Conservation (phyloP, 37 sponge, comb jelly and placozoan species). For the Chondrosia reniformis region DNA sequence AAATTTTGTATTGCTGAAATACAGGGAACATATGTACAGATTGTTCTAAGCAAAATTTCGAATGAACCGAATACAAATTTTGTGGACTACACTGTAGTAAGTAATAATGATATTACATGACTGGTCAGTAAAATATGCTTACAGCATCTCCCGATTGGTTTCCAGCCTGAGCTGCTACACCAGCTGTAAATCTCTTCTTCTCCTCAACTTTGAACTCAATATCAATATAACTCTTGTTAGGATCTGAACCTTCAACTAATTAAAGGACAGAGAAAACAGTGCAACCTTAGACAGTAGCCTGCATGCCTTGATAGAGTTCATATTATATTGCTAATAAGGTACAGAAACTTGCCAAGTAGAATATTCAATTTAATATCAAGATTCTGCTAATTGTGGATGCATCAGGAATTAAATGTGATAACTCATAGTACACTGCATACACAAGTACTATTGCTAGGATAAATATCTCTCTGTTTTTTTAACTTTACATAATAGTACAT, state of each 20-base stretch:
- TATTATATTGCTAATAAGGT: not conserved
- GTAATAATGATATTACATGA: not conserved
- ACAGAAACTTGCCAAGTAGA: too few relatives aligned
- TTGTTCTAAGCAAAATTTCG: not conserved
- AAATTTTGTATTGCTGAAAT: too few relatives aligned
- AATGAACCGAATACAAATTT: not conserved
- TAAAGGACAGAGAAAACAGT: not conserved
- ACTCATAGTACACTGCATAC: too few relatives aligned
- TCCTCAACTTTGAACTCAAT: slow-evolving; percentile 66
- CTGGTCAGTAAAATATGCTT: slow-evolving; percentile 7
- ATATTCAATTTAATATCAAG: too few relatives aligned
- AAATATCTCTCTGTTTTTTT: too few relatives aligned
- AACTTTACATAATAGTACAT: too few relatives aligned
- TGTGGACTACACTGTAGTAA: not conserved
- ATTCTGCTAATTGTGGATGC: too few relatives aligned
- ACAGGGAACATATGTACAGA: not conserved
- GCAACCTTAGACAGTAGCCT: not conserved
- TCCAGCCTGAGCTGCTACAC: slow-evolving; percentile 54
- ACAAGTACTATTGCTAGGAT: too few relatives aligned
- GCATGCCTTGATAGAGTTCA: not conserved
- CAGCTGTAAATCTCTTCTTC: slow-evolving; percentile 15
- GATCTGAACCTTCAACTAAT: not conserved
- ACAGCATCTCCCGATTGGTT: slow-evolving; percentile 74
- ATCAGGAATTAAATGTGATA: too few relatives aligned
- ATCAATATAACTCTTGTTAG: slow-evolving; percentile 15